Percentiles rank a stretch among this genome's conserved stretches.
phyloP scores from a whole-genome alignment of 2,888 invertebrate species.

The Helicoverpa assulta region DNA sequence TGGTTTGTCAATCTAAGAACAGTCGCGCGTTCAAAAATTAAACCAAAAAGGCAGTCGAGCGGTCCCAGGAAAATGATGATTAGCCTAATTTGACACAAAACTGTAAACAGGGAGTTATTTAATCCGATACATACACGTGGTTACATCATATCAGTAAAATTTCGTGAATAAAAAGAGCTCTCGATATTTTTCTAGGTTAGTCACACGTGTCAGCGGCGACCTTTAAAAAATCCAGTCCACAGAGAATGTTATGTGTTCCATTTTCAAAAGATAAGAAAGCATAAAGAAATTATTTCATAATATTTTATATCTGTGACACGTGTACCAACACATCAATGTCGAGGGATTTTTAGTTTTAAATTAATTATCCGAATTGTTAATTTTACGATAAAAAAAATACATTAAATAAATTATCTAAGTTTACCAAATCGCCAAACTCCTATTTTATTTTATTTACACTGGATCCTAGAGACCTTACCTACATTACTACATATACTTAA shows the following conservation, averaged over 20 bases:
- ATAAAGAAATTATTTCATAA: background rate
- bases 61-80: background rate
- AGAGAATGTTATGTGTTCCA: background rate
- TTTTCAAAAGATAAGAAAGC: slow-evolving; percentile 7
- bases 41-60: background rate
- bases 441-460: too few species aligned
- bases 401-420: too few species aligned
- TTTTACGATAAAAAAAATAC: background rate
- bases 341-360: too few species aligned
- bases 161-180: slow-evolving; percentile 16
- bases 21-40: too few species aligned
- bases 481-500: too few species aligned
- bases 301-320: background rate
- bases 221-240: background rate
- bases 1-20: too few species aligned
- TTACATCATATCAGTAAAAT: slow-evolving; percentile 22
- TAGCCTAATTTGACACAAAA: background rate
- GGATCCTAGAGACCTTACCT: too few species aligned
- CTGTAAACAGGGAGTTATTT: background rate
- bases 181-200: slow-evolving; percentile 11
- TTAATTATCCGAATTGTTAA: background rate
- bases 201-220: slow-evolving; percentile 16
- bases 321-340: too few species aligned
- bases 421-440: too few species aligned
- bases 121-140: slow-evolving; percentile 5